A percentile compares a stretch with the other conserved stretches of the same genome.
Conservation (phyloP, 2,888 invertebrate species). For the Hirtodrosophila duncani region DNA sequence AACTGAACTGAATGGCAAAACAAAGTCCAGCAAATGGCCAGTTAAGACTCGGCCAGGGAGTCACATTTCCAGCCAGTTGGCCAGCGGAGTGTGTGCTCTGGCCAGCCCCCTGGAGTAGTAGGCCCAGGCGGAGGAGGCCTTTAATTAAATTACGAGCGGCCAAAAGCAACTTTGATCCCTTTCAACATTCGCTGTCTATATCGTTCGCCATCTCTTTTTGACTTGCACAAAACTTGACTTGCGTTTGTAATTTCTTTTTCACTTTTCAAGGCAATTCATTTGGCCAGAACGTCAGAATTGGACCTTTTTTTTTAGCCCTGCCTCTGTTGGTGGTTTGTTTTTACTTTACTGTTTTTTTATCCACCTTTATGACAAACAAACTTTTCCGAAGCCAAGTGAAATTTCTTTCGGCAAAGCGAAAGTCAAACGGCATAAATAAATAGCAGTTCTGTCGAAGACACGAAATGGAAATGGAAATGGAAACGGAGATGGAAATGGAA, state of each 20-base stretch:
- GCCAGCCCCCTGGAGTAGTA: background rate
- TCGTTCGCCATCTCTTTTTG: constrained; percentile 1
- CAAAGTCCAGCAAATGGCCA: constrained; percentile 30
- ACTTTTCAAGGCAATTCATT: constrained; percentile 39
- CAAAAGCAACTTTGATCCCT: constrained; percentile 72
- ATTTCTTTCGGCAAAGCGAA: constrained; percentile 49
- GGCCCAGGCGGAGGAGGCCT: constrained; percentile 35
- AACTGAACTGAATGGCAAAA: constrained; percentile 25
- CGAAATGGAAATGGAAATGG: background rate
- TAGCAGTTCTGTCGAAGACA: constrained; percentile 13
- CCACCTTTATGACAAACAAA: constrained; percentile 63
- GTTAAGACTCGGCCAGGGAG: constrained; percentile 8
- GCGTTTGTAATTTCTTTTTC: constrained; percentile 63
- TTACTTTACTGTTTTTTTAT: constrained; percentile 31
- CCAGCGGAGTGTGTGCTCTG: constrained; percentile 3
- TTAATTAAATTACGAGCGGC: constrained; percentile 67
- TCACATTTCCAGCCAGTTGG: constrained; percentile 24
- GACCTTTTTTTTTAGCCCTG: constrained; percentile 46
- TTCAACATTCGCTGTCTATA: constrained; percentile 34
- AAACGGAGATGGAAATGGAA: constrained; percentile 6
- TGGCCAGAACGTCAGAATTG: too few species aligned
- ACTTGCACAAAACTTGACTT: constrained; percentile 51
- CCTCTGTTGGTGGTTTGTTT: constrained; percentile 10
- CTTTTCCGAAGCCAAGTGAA: constrained; percentile 60
- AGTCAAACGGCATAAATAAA: constrained; percentile 71